Percentiles rank a stretch among this genome's conserved stretches.
Conservation (phyloP, 2,113 vertebrate species). For the Phaethon lepturus region DNA sequence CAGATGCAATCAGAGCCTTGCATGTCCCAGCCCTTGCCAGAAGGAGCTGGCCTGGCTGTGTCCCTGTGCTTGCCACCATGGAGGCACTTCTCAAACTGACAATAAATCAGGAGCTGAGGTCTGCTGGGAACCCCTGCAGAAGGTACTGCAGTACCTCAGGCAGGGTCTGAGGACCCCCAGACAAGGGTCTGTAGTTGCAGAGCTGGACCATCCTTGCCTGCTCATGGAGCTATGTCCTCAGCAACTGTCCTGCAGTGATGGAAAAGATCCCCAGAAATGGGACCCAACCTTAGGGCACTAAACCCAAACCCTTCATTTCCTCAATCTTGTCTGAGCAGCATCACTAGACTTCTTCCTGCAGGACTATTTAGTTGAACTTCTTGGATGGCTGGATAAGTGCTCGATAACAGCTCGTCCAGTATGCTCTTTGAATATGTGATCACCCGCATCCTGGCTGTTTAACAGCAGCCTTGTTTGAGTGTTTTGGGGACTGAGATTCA, state of each 20-base stretch:
- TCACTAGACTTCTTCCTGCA: neutral
- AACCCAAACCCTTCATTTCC: neutral
- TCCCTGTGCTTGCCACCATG: neutral
- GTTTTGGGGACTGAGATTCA: neutral
- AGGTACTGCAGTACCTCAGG: neutral
- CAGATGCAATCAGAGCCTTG: neutral
- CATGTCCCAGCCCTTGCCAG: neutral
- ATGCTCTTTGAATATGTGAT: neutral
- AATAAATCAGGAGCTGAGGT: neutral
- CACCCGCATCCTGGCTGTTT: neutral
- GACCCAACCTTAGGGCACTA: neutral
- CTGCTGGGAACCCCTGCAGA: neutral
- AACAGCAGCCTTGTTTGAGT: neutral
- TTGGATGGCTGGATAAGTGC: neutral
- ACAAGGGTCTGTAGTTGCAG: neutral
- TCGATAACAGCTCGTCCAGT: neutral
- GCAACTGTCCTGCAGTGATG: neutral
- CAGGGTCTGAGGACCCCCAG: neutral
- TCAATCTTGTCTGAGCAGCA: neutral
- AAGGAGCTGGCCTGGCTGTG: neutral
- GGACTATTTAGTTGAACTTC: neutral
- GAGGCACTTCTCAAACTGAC: neutral
- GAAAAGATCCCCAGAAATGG: neutral
- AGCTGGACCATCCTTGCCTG: neutral
- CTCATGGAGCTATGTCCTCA: neutral